Conservation (phyloP, 53 echinoderm and acorn worm species). For the Holothuria leucospilota region DNA sequence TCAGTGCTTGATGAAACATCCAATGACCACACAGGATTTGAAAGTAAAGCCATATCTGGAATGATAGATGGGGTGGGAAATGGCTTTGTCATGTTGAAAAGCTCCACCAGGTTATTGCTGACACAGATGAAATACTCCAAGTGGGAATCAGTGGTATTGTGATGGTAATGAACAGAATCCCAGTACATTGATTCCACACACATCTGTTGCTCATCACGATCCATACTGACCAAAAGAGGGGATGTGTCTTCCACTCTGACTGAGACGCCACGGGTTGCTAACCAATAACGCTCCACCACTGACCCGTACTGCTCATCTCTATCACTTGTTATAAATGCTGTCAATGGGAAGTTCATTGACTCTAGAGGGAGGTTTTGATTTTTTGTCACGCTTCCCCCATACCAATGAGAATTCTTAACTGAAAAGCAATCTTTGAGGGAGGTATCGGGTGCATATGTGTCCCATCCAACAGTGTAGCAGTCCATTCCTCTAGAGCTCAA, state of each 20-base stretch:
- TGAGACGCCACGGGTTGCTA: constrained; percentile 79
- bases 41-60: constrained; percentile 19
- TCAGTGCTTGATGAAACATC: constrained; percentile 8
- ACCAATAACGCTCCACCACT: constrained; percentile 86
- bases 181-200: constrained; percentile 74
- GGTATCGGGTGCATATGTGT: constrained; percentile 57
- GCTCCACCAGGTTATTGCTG: constrained; percentile 61
- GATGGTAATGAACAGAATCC: constrained; percentile 59
- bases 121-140: constrained; percentile 86
- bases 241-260: constrained; percentile 71
- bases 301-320: constrained; percentile 76
- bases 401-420: constrained; percentile 89
- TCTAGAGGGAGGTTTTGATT: constrained; percentile 87
- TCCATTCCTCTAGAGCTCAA: constrained; percentile 62
- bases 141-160: constrained; percentile 52
- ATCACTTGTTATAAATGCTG: constrained; percentile 75
- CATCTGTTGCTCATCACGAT: constrained; percentile 63
- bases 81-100: constrained; percentile 60
- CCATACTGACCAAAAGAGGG: constrained; percentile 80
- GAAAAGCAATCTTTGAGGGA: constrained; percentile 80
- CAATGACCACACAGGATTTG: constrained; percentile 24
- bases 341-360: constrained; percentile 63
- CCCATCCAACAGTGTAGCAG: constrained; percentile 87
- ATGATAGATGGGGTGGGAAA: constrained; percentile 25
- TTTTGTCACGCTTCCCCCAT: constrained; percentile 76